Percentiles rank a stretch among this genome's conserved stretches.
Conservation (phyloP, 2,888 invertebrate genomes). For the Macaria notata region DNA sequence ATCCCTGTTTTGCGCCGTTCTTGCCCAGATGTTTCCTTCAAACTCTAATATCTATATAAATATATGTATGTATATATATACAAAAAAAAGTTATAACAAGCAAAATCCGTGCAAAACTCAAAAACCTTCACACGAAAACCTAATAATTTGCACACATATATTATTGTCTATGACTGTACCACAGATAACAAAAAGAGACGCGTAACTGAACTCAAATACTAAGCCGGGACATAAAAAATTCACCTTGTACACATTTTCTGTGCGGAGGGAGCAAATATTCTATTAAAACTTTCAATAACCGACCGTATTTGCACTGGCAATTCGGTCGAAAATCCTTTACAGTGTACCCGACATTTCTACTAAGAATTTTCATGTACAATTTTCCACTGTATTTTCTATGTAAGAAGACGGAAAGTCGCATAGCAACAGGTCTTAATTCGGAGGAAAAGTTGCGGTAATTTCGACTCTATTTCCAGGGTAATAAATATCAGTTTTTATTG, state of each 20-base stretch:
- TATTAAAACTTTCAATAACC: conserved; percentile 21
- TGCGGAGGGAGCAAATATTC: conserved; percentile 19
- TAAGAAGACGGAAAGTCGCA: not conserved
- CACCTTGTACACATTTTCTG: conserved; percentile 35
- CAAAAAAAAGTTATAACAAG: too few relatives aligned
- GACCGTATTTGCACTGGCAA: conserved; percentile 26
- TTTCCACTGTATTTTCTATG: not conserved
- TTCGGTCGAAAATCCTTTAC: conserved; percentile 21
- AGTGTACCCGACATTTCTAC: not conserved
- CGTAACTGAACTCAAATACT: conserved; percentile 32
- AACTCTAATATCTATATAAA: too few relatives aligned
- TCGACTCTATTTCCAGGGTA: conserved; percentile 15
- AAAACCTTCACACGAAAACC: conserved; percentile 8
- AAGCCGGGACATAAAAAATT: conserved; percentile 43
- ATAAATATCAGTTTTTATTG: conserved; percentile 28
- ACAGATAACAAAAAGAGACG: conserved; percentile 30
- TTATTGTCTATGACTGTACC: not conserved
- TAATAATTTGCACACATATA: conserved; percentile 16
- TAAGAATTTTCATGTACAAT: not conserved
- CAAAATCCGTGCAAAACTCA: not conserved
- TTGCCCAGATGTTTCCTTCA: too few relatives aligned
- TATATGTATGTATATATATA: too few relatives aligned
- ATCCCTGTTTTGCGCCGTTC: too few relatives aligned
- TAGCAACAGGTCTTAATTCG: conserved; percentile 23
- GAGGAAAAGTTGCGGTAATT: conserved; percentile 18